These are phyloP conservation scores for Megastigmus dorsalis DNA, from an alignment of 2,888 invertebrate genomes.

Conservation along the genomic window DNA sequence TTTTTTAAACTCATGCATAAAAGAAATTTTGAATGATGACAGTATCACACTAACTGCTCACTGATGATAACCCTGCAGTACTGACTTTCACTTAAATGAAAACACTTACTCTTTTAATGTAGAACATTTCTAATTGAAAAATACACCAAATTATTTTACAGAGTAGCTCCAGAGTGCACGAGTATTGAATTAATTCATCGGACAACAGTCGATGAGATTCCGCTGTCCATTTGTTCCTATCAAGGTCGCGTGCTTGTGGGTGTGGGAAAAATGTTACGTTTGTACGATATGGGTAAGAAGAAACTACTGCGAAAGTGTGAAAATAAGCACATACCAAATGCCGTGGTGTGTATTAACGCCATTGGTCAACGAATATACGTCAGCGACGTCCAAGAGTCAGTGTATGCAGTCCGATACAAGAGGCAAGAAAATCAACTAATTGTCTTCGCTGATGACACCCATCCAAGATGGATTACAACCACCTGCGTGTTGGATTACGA, in stretches of 20 bases:
- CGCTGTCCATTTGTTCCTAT: constrained; percentile 90
- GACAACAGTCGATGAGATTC: constrained; percentile 94
- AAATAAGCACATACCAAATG: constrained; percentile 97
- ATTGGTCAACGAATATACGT: constrained; percentile 96
- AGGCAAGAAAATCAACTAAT: constrained; percentile 97
- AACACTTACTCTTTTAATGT: neutral
- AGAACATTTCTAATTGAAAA: constrained; percentile 26
- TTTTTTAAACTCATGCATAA: neutral
- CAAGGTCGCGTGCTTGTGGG: constrained; percentile 95
- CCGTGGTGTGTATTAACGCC: constrained; percentile 93
- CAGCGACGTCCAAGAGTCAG: constrained; percentile 96
- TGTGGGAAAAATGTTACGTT: constrained; percentile 91
- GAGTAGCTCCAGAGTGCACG: constrained; percentile 84
- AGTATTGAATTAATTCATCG: constrained; percentile 94
- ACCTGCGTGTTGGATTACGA: constrained; percentile 95
- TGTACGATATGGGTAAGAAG: constrained; percentile 98
- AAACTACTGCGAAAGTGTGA: constrained; percentile 98
- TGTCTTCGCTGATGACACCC: constrained; percentile 98
- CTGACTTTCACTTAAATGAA: constrained; percentile 63
- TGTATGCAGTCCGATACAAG: constrained; percentile 96
- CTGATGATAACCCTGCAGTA: constrained; percentile 73
- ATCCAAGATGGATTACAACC: constrained; percentile 96
- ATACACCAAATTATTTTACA: constrained; percentile 58
- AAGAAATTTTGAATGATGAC: constrained; percentile 64
- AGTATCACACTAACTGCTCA: constrained; percentile 65